Evolutionary conservation across 2,113 vertebrate genomes (phyloP).

Genomic region (Nothocercus nigrocapillus): DNA sequence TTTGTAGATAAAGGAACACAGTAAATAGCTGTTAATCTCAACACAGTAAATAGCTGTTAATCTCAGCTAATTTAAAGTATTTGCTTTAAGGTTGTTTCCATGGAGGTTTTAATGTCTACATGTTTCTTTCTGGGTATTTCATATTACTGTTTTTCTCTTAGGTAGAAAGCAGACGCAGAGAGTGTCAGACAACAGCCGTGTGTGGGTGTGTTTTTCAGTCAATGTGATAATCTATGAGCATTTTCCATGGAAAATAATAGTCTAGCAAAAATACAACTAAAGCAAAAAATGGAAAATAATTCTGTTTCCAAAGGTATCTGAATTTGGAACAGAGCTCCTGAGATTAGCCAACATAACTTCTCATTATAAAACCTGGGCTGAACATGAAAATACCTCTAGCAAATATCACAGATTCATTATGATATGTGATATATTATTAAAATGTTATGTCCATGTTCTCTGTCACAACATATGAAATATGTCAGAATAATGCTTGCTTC

Average conservation of each 20-base stretch:
- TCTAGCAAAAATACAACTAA: neutral
- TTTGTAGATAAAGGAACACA: neutral
- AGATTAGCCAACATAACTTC: neutral
- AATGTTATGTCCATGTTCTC: neutral
- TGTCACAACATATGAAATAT: neutral
- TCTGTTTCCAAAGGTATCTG: neutral
- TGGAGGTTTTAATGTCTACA: neutral
- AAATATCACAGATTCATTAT: neutral
- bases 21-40: constrained; percentile 15
- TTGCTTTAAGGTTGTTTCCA: constrained; percentile 7
- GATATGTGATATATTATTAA: neutral
- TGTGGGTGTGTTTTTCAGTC: neutral
- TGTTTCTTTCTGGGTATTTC: neutral
- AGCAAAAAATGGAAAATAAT: neutral
- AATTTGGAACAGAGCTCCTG: neutral
- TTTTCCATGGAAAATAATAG: neutral
- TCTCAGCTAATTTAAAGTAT: neutral
- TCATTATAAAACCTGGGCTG: neutral
- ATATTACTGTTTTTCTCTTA: neutral
- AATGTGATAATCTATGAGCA: neutral
- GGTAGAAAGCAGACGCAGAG: neutral
- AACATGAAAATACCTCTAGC: neutral
- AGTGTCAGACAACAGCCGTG: neutral
- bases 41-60: constrained; percentile 14
- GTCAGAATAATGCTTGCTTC: neutral